Conservation (phyloP, 2,888 invertebrate species). For the Callyntrura guangdongensis region DNA sequence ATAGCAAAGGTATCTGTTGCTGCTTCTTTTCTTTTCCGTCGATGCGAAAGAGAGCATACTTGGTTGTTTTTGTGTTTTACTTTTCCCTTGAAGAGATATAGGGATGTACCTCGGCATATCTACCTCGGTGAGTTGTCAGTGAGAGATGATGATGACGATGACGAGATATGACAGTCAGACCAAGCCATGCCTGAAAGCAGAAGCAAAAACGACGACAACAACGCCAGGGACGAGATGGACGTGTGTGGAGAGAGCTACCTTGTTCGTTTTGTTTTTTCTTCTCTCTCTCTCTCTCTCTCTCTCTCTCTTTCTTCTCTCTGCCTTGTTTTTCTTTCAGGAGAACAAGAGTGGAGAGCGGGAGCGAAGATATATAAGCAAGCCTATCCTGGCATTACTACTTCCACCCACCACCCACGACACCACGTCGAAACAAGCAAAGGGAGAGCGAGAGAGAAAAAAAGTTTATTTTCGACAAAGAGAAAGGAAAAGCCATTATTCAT, state of each 20-base stretch:
- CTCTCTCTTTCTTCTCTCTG: background rate
- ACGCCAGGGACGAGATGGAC: no score
- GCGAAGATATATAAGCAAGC: background rate
- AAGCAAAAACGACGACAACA: no score
- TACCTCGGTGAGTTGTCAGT: background rate
- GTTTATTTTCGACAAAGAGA: background rate
- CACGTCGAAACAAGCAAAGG: background rate
- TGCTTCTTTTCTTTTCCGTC: no score
- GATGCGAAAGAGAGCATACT: background rate
- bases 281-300: background rate
- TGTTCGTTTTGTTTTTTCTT: background rate
- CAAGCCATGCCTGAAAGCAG: no score
- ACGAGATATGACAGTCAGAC: constrained; percentile 8
- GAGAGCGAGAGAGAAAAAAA: background rate
- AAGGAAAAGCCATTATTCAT: constrained; percentile 67
- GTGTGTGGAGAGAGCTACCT: background rate
- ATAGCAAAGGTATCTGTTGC: no score
- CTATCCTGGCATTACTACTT: background rate
- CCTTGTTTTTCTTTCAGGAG: background rate
- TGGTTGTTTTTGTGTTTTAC: background rate
- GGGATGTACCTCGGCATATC: background rate
- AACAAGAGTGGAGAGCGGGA: background rate
- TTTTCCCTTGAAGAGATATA: background rate
- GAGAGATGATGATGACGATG: background rate
- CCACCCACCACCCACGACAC: no score